Percentiles rank a stretch among this genome's conserved stretches.
Conservation (phyloP, 23 tunicate genomes). For the Botrylloides violaceus region DNA sequence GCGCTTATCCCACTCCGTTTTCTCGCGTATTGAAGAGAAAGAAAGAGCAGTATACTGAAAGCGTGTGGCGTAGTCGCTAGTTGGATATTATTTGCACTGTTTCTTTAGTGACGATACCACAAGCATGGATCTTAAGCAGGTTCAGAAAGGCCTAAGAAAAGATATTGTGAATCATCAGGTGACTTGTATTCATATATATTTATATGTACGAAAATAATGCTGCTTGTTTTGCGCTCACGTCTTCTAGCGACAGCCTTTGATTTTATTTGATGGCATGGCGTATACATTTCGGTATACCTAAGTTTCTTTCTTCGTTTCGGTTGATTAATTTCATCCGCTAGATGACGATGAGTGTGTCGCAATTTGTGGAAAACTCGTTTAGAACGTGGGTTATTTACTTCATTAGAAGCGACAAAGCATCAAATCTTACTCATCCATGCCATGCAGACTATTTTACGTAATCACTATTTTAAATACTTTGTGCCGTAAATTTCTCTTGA, state of each 20-base stretch:
- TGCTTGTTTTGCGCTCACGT: too few species aligned
- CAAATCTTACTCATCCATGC: too few species aligned
- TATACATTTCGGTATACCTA: not conserved
- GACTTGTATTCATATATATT: not conserved
- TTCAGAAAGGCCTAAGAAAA: constrained; percentile 49
- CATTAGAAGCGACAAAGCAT: too few species aligned
- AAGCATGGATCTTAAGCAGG: constrained; percentile 48
- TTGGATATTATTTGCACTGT: not conserved
- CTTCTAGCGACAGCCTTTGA: not conserved
- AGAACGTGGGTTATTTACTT: too few species aligned
- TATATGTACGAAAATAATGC: not conserved
- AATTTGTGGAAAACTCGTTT: too few species aligned
- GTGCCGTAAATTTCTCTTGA: too few species aligned
- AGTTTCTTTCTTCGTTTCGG: not conserved
- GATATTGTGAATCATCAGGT: constrained; percentile 70
- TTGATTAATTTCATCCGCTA: constrained; percentile 19
- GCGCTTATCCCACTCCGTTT: constrained; percentile 15
- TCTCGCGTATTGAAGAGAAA: constrained; percentile 9
- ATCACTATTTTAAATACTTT: too few species aligned
- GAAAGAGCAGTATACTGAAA: constrained; percentile 12
- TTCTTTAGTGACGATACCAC: not conserved
- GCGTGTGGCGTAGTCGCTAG: constrained; percentile 17
- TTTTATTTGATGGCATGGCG: not conserved
- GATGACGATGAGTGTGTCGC: not conserved
- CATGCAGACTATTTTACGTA: too few species aligned